phyloP scores from a whole-genome alignment of 2,797 vertebrate genomes.

The Channa striata region DNA sequence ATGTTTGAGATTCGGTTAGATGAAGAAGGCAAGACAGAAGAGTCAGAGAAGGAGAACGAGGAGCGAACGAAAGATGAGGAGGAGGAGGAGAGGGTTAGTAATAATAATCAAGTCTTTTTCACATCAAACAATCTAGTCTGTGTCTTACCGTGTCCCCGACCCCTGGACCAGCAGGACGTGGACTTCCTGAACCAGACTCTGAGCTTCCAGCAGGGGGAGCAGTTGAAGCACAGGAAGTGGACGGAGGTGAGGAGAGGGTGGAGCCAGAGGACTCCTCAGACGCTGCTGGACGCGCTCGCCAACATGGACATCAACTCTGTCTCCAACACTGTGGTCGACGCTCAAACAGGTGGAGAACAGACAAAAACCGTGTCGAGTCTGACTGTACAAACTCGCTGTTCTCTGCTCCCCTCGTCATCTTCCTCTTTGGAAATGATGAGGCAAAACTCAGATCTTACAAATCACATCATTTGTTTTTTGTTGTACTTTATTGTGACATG shows the following conservation, averaged over 20 bases:
- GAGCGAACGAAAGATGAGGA: constrained; percentile 19
- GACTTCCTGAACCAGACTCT: constrained; percentile 81
- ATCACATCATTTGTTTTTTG: no score
- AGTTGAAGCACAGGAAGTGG: constrained; percentile 72
- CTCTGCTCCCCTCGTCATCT: no score
- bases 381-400: no score
- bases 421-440: no score
- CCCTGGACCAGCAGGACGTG: constrained; percentile 75
- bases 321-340: constrained; percentile 10
- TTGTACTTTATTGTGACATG: no score
- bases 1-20: constrained; percentile 92
- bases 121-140: background rate
- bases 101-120: constrained; percentile 18
- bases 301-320: constrained; percentile 71
- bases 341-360: constrained; percentile 49
- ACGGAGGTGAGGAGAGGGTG: constrained; percentile 62
- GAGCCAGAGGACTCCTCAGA: constrained; percentile 73
- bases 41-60: constrained; percentile 37
- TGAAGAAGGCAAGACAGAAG: constrained; percentile 53
- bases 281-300: constrained; percentile 73
- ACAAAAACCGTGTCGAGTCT: background rate
- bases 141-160: background rate
- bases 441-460: no score
- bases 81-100: constrained; percentile 28
- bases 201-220: constrained; percentile 79